Base-by-base conservation (phyloP, 2,797 vertebrate genomes). In the Parauchenoglanis ngamensis region DNA sequence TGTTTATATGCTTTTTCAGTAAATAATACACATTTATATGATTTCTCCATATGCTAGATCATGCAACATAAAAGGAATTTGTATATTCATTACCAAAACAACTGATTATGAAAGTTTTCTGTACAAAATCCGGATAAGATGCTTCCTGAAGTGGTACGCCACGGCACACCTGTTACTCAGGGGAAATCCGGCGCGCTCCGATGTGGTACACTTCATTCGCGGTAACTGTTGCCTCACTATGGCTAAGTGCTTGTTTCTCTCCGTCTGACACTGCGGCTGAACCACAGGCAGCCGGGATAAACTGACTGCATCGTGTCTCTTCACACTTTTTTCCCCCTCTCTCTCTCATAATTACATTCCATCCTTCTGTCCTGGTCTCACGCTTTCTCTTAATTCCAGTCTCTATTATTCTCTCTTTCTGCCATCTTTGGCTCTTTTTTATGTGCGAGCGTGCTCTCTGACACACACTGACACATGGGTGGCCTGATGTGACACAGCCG, bases 401-500 rank as follows among this genome's bases (percentile, higher is more conserved):
- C 79, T 78, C 83, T 86, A 84, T 87, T 86, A 85, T 87, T 89
- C 89, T 85, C 85, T 88, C 89, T 90, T 88, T 84, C 87, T 85
- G 77, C 88, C 84, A 73, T 88, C 83, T 82, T 72, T 76, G 40
- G 67, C 77, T 78, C 67, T 61, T 67, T 87, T 82, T 68, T 88
- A 72, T 86, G 80, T 83, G 54, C 73, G 52, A 84, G 75, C 70
- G 31, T 75, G 56, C 73, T 68, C 67, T 89, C 72, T 90, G 88
- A 90, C 89, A 91, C 88, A 88, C 88, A 86, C 87, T 90, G 92
- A 95, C 93, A 94, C 94, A 93, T 91, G 91, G 93, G 94, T 94
- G 94, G 94, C 95, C 92, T 93, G 77, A 93, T 91, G 92, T 94
- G 95, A 95, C 95, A 96, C 92, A 93, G 93, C 94, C 95, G 93